These are phyloP conservation scores for Lasius platythorax DNA, from an alignment of 2,888 invertebrate species.

Conservation along the genomic window DNA sequence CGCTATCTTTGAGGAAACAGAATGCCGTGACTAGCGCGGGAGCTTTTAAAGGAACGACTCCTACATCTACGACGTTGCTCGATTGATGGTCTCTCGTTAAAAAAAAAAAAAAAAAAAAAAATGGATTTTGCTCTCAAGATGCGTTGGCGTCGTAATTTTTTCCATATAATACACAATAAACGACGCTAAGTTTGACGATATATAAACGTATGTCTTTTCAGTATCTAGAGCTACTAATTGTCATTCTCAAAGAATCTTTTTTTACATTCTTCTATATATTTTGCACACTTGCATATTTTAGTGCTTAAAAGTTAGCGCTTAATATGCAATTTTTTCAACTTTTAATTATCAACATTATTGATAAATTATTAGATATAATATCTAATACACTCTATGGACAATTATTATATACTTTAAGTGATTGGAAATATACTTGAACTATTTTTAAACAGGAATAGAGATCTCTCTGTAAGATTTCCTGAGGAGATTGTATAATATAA, in stretches of 20 bases:
- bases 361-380: neutral
- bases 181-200: neutral
- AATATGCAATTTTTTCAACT: too few relatives aligned
- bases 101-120: slow-evolving; percentile 13
- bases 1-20: slow-evolving; percentile 79
- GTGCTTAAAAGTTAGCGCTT: too few relatives aligned
- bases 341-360: too few relatives aligned
- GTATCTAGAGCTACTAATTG: neutral
- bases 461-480: neutral
- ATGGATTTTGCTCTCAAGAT: slow-evolving; percentile 15
- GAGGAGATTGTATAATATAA: neutral
- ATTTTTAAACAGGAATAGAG: neutral
- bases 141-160: neutral
- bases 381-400: neutral
- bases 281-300: neutral
- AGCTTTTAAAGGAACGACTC: slow-evolving; percentile 68
- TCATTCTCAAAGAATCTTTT: neutral
- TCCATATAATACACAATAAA: neutral
- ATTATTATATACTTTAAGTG: neutral
- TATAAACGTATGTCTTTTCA: neutral
- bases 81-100: slow-evolving; percentile 20
- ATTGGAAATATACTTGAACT: neutral
- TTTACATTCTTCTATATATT: neutral
- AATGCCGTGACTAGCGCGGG: slow-evolving; percentile 78
- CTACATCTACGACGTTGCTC: slow-evolving; percentile 23